Conservation (phyloP, 1,140 invertebrate genomes). For the Scaptomyza graminum region DNA sequence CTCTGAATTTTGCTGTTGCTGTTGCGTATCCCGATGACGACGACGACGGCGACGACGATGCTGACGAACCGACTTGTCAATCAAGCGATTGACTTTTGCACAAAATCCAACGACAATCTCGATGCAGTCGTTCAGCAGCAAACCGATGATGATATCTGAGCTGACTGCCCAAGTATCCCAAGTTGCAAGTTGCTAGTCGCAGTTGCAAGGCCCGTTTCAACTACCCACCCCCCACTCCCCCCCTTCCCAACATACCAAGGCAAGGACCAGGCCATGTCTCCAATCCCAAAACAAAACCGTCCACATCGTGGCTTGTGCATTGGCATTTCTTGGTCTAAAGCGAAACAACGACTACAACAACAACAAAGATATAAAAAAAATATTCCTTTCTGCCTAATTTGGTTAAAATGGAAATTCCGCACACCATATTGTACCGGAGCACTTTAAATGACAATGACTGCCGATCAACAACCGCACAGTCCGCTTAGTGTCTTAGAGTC, state of each 20-base stretch:
- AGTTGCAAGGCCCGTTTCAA: too few species aligned
- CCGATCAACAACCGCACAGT: constrained; percentile 22
- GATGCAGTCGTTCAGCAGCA: constrained; percentile 43
- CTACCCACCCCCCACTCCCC: not conserved
- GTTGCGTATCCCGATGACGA: constrained; percentile 19
- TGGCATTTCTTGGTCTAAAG: constrained; percentile 54
- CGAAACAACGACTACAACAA: constrained; percentile 17
- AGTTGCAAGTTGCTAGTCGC: not conserved
- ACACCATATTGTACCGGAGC: constrained; percentile 77
- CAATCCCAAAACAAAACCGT: constrained; percentile 24
- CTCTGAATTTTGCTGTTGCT: constrained; percentile 9
- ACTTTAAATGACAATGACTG: constrained; percentile 73
- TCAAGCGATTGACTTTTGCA: constrained; percentile 77
- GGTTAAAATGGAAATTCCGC: constrained; percentile 80
- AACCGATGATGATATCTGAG: constrained; percentile 72
- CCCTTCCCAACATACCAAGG: constrained; percentile 9
- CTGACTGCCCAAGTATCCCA: constrained; percentile 30
- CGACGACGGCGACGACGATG: constrained; percentile 16
- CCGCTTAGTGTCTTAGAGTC: too few species aligned
- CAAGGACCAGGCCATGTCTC: constrained; percentile 31
- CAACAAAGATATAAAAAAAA: constrained; percentile 38
- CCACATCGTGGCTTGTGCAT: constrained; percentile 9
- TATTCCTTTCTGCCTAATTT: constrained; percentile 78
- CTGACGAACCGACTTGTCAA: constrained; percentile 71
- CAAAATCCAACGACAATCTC: constrained; percentile 77